phyloP scores from a whole-genome alignment of 2,797 vertebrate genomes.

The Sebastes steindachneri region DNA sequence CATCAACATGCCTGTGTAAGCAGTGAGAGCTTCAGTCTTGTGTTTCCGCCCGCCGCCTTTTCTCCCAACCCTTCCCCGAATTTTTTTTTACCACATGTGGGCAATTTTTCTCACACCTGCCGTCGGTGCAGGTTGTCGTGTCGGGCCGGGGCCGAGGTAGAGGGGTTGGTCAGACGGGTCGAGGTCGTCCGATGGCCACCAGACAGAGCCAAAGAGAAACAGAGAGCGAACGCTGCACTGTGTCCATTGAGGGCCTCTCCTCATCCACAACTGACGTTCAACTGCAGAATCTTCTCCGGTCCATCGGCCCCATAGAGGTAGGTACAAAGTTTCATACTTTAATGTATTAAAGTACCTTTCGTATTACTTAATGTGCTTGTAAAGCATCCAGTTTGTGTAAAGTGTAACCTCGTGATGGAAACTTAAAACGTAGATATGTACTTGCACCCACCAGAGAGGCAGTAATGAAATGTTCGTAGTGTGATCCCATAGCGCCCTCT shows the following conservation, averaged over 20 bases:
- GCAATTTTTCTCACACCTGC: slow-evolving; percentile 6
- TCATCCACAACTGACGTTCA: slow-evolving; percentile 94
- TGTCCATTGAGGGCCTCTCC: slow-evolving; percentile 97
- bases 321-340: background rate
- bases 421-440: background rate
- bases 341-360: background rate
- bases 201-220: slow-evolving; percentile 87
- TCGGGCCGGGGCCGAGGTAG: slow-evolving; percentile 90
- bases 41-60: background rate
- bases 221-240: slow-evolving; percentile 87
- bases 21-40: slow-evolving; percentile 39
- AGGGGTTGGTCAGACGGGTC: slow-evolving; percentile 63
- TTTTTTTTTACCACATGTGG: background rate
- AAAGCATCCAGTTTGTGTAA: background rate
- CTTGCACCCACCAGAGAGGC: background rate
- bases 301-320: slow-evolving; percentile 97
- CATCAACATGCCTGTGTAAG: slow-evolving; percentile 31
- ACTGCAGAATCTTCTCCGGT: slow-evolving; percentile 93
- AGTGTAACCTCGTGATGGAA: background rate
- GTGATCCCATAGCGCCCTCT: slow-evolving; percentile 71
- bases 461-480: background rate
- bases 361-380: background rate
- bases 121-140: slow-evolving; percentile 86
- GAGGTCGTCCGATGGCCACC: slow-evolving; percentile 84
- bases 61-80: background rate